Base-by-base conservation (phyloP, 92 coral and sea anemone genomes). In the Bergia puertoricense region DNA sequence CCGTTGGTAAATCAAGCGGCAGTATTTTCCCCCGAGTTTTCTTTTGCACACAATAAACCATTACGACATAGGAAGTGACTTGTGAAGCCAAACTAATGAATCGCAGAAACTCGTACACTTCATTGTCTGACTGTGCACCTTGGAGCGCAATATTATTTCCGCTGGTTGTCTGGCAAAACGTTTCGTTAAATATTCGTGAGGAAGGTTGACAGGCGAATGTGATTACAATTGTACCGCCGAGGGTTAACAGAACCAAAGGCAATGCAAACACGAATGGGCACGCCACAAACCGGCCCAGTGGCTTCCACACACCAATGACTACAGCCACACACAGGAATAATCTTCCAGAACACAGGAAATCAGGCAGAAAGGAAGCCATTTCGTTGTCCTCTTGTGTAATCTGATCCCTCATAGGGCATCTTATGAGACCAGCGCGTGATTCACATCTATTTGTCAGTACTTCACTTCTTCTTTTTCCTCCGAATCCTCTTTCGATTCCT, bases 91-190 rank as follows among this genome's bases (percentile, higher is more conserved):
- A 50, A 15, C 44, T 80, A 0, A 77, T 59, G 51, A 89, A 67
- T 16, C 88, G 88, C 0, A 89, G 89, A n/a, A 89, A 67, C 51
- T 76, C 74, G 44, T 74, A 66, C 80, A 44, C 76, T 20, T 40
- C n/a, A 38, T 18, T 39, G 16, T 77, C 56, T 2, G 56, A 18
- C 2, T 89, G 82, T 13, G 59, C 68, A 22, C n/a, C 78, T 0
- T 81, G 62, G 5, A 77, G 65, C 66, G 76, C 80, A 30, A 45
- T 44, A 11, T 20, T 50, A 43, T 44, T 37, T 22, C 88, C 88
- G 3, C 91, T 85, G 15, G 88, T 75, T 45, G 86, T 85, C 48
- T 66, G 76, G 66, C 91, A 89, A 77, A 89, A 89, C 20, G 91
- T 76, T 23, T 85, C 18, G 62, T 77, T 84, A n/a, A 62, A 62